Conservation (phyloP, 1,140 invertebrate genomes). For the Rhopalosiphum maidis region DNA sequence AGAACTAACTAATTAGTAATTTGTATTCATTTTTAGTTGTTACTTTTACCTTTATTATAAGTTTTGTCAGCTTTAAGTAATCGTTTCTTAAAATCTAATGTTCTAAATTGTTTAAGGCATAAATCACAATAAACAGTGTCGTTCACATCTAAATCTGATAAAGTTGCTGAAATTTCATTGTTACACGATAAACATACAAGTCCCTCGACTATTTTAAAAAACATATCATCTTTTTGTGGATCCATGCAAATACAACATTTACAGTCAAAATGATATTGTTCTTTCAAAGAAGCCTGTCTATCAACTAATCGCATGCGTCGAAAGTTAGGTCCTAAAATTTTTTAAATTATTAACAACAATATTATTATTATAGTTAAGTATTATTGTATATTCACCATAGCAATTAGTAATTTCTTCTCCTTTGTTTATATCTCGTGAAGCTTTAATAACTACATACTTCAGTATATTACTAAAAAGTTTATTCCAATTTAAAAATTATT, state of each 20-base stretch:
- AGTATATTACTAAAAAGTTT: constrained; percentile 64
- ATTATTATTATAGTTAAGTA: constrained; percentile 26
- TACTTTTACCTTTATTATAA: constrained; percentile 43
- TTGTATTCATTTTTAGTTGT: neutral
- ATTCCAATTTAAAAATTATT: neutral
- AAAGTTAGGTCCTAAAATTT: constrained; percentile 68
- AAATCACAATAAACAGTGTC: neutral
- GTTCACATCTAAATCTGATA: constrained; percentile 61
- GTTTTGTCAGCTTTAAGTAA: constrained; percentile 17
- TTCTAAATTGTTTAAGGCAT: neutral
- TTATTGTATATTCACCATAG: constrained; percentile 68
- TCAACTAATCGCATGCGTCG: constrained; percentile 67
- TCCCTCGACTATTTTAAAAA: constrained; percentile 62
- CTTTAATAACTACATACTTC: constrained; percentile 68
- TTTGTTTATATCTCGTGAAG: constrained; percentile 65
- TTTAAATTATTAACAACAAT: constrained; percentile 59
- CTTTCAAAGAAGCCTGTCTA: constrained; percentile 68
- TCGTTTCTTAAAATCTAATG: neutral
- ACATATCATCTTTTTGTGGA: constrained; percentile 62
- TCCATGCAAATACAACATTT: constrained; percentile 69
- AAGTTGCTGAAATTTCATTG: constrained; percentile 62
- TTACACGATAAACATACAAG: constrained; percentile 62
- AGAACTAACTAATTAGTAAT: neutral
- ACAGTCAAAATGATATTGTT: constrained; percentile 78
- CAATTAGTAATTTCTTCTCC: constrained; percentile 76